These are phyloP conservation scores for Rhipidura dahli DNA, from an alignment of 2,113 vertebrate species.

Conservation along the genomic window DNA sequence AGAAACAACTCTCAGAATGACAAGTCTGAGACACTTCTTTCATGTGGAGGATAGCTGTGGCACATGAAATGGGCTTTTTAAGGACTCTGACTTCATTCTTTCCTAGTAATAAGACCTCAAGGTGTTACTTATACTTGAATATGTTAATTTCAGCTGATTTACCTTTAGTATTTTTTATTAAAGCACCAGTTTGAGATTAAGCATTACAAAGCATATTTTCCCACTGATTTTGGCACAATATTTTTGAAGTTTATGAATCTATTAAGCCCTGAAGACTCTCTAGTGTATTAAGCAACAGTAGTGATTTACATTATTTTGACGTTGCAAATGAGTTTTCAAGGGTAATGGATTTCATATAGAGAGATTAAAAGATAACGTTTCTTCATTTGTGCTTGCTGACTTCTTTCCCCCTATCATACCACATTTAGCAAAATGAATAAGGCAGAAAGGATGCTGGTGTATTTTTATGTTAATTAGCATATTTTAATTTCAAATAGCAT, in stretches of 20 bases:
- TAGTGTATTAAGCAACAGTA: not conserved
- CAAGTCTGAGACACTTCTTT: not conserved
- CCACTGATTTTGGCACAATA: not conserved
- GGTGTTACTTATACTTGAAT: not conserved
- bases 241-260: not conserved
- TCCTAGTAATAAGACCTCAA: not conserved
- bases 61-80: not conserved
- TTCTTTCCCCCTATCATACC: not conserved
- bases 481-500: slow-evolving; percentile 54
- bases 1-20: not conserved
- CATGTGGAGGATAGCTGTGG: not conserved
- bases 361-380: not conserved
- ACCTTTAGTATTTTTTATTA: not conserved
- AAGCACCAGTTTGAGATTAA: not conserved
- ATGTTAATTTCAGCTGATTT: not conserved
- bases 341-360: not conserved
- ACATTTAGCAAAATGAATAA: slow-evolving; percentile 25
- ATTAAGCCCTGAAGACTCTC: not conserved
- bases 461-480: slow-evolving; percentile 54
- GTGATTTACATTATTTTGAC: slow-evolving; percentile 28
- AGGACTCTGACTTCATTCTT: not conserved
- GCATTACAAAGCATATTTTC: not conserved
- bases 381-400: not conserved
- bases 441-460: not conserved
- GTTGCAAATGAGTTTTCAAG: slow-evolving; percentile 11